Evolutionary conservation across 92 coral and sea anemone genomes (phyloP).

Genomic region (Hydrozoanthus gracilis): DNA sequence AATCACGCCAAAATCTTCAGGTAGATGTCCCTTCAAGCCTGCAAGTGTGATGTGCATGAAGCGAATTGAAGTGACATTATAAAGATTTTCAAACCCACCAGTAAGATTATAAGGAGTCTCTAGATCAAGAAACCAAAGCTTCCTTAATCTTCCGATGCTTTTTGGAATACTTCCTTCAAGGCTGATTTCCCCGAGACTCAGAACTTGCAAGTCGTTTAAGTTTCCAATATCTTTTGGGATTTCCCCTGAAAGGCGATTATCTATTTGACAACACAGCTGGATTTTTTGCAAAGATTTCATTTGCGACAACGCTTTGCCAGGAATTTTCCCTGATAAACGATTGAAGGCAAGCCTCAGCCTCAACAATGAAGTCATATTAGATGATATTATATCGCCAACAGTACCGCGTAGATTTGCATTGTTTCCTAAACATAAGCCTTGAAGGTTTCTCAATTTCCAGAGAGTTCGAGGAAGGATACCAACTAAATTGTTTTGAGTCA

Average conservation of each 20-base stretch:
- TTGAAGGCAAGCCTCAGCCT: conserved; percentile 64
- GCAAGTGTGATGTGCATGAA: conserved; percentile 71
- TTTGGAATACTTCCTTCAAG: conserved; percentile 70
- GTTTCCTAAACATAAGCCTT: conserved; percentile 57
- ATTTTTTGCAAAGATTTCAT: conserved; percentile 64
- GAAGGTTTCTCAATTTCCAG: conserved; percentile 86
- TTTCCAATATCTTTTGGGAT: conserved; percentile 78
- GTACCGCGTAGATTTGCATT: conserved; percentile 58
- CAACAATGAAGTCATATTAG: conserved; percentile 78
- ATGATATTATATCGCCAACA: conserved; percentile 53
- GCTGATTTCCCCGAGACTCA: conserved; percentile 75
- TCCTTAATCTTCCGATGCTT: conserved; percentile 69
- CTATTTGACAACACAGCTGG: conserved; percentile 62
- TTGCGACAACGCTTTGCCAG: conserved; percentile 57
- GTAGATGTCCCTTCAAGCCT: conserved; percentile 65
- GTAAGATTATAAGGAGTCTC: conserved; percentile 51
- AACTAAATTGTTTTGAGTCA: conserved; percentile 55
- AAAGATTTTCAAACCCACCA: conserved; percentile 62
- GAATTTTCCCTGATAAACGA: conserved; percentile 61
- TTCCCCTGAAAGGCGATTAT: conserved; percentile 48
- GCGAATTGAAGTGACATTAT: conserved; percentile 57
- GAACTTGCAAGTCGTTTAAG: conserved; percentile 77
- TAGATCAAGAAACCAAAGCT: conserved; percentile 82
- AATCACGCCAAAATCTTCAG: conserved; percentile 70
- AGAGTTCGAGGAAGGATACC: conserved; percentile 69